Conservation (phyloP, 2,113 vertebrate genomes). For the Atractosteus spatula region DNA sequence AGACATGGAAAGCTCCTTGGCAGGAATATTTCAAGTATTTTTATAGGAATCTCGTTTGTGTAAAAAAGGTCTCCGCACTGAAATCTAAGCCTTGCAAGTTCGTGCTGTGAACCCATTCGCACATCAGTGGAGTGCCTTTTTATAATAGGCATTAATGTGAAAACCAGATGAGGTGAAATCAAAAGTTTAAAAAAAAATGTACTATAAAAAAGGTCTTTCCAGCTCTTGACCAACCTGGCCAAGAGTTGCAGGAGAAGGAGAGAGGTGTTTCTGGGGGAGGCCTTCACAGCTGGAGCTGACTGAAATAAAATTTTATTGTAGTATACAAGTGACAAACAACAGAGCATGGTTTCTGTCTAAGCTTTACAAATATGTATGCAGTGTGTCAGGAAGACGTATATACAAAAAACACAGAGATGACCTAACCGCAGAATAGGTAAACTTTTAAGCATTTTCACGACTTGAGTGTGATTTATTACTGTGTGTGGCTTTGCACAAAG, state of each 20-base stretch:
- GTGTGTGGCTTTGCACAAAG: too few relatives aligned
- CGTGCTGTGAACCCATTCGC: slow-evolving; percentile 5
- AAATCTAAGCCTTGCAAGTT: neutral
- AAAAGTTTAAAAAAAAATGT: neutral
- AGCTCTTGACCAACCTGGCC: neutral
- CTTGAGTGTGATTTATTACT: too few relatives aligned
- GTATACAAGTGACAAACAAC: neutral
- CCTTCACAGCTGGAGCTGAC: neutral
- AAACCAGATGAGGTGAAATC: neutral
- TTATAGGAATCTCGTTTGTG: slow-evolving; percentile 4
- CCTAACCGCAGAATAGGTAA: too few relatives aligned
- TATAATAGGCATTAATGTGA: slow-evolving; percentile 11
- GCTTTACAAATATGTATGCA: neutral
- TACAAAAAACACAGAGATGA: neutral
- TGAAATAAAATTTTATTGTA: neutral
- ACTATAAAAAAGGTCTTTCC: neutral
- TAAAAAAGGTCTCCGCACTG: neutral
- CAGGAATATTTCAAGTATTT: neutral
- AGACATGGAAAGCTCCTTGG: too few relatives aligned
- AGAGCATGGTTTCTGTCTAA: neutral
- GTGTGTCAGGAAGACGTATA: neutral
- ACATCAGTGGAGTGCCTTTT: neutral
- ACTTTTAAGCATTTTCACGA: too few relatives aligned
- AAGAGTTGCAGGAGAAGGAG: neutral
- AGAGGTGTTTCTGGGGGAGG: neutral